Evolutionary conservation across 2,888 invertebrate species (phyloP).

Genomic region (Drosophila paracracens): DNA sequence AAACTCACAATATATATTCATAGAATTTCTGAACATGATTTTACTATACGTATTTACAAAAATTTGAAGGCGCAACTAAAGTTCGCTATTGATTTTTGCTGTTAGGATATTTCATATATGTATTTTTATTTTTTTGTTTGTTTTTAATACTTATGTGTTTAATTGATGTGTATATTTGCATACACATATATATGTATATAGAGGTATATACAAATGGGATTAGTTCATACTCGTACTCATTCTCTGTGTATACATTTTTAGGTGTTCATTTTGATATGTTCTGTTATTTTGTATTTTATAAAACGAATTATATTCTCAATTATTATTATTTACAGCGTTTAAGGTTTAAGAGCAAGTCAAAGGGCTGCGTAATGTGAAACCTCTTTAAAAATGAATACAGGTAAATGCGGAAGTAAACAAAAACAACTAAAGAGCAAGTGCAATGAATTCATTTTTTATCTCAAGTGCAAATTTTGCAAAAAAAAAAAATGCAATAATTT

Average conservation of each 20-base stretch:
- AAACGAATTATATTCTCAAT: slow-evolving; percentile 49
- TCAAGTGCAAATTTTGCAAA: background rate
- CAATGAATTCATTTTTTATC: slow-evolving; percentile 6
- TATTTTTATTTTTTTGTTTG: slow-evolving; percentile 7
- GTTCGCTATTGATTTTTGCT: slow-evolving; percentile 52
- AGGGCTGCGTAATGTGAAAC: slow-evolving; percentile 57
- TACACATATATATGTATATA: slow-evolving; percentile 66
- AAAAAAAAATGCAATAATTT: slow-evolving; percentile 33
- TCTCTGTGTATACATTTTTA: slow-evolving; percentile 71
- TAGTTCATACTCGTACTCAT: slow-evolving; percentile 37
- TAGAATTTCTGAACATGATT: slow-evolving; percentile 30
- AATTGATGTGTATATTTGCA: slow-evolving; percentile 49
- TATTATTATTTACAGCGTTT: slow-evolving; percentile 59
- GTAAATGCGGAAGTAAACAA: background rate
- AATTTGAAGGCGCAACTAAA: slow-evolving; percentile 71
- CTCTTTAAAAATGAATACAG: slow-evolving; percentile 48
- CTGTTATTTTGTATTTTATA: slow-evolving; percentile 73
- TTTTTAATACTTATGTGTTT: slow-evolving; percentile 30
- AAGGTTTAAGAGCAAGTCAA: slow-evolving; percentile 15
- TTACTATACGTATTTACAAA: slow-evolving; percentile 59
- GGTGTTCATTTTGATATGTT: slow-evolving; percentile 84
- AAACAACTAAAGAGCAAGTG: background rate
- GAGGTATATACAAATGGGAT: slow-evolving; percentile 71
- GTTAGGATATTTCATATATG: slow-evolving; percentile 20
- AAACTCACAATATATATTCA: slow-evolving; percentile 58